Base-by-base conservation (phyloP, 2,797 vertebrate species). In the Acrossocheilus wenchowensis region DNA sequence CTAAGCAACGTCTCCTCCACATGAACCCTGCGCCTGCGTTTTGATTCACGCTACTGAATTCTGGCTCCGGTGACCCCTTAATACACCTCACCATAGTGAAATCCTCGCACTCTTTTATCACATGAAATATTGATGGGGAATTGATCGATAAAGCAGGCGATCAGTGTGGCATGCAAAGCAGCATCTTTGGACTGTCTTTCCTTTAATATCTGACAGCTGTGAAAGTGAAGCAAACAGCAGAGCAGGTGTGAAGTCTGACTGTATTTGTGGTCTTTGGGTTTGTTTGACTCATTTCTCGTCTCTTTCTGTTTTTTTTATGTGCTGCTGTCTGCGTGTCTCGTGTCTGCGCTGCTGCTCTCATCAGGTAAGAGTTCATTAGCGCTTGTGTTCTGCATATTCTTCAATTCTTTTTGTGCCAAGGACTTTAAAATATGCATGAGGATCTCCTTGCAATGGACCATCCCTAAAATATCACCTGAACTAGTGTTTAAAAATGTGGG, bases 1-100 rank as follows among this genome's bases (percentile, higher is more conserved):
- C 95, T 94, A 93, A 94, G 94, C 95, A 95, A 95, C 94, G 92
- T 41, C 41, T 64, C 64, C 78, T 86, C 62, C 79, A 81, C 69
- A 82, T 45, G 34, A 36, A 81, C 82, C 73, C 72, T 23, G 23
- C 81, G 43, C 83, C 34, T 82, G 82, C 6, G 11, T 23, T 50
- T 14, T 45, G 45, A 60, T 78, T n/a, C 26, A 2, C 4, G 3
- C 2, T 60, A 6, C 64, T 54, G 15, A 80, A 57, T 17, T 78
- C 66, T 52, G 43, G 14, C 79, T 83, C 39, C 26, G 17, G 60
- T 81, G 78, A 90, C 77, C 85, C 85, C 84, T 66, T 73, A 73
- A 89, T 73, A 81, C 50, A 80, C 74, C 39, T 84, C 60, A 78
- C 68, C 52, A 19, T 36, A 52, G 79, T 64, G 34, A 83, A 82